A percentile compares a stretch with the other conserved stretches of the same genome.
Conservation (phyloP, 2,113 vertebrate genomes). For the Stigmatopora argus region DNA sequence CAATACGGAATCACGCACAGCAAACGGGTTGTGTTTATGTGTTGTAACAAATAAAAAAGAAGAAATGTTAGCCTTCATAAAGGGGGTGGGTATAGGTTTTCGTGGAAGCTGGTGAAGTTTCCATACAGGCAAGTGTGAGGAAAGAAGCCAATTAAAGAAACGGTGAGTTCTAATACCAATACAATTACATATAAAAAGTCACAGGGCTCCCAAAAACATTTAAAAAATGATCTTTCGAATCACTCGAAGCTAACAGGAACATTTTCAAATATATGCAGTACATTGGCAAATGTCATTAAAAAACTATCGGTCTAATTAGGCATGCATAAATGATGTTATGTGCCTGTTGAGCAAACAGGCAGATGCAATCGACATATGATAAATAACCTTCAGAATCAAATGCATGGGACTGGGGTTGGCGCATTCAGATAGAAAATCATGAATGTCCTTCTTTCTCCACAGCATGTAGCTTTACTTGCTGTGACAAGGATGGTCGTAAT, state of each 20-base stretch:
- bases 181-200: neutral
- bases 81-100: constrained; percentile 51
- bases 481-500: constrained; percentile 25
- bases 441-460: constrained; percentile 13
- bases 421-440: neutral
- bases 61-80: constrained; percentile 15
- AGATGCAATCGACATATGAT: neutral
- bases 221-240: neutral
- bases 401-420: neutral
- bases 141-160: constrained; percentile 36
- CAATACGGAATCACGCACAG: constrained; percentile 8
- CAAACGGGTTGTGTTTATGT: constrained; percentile 44
- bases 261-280: no score
- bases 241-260: neutral
- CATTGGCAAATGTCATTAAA: no score
- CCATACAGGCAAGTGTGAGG: constrained; percentile 44
- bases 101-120: constrained; percentile 56
- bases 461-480: constrained; percentile 35
- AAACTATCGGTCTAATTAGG: neutral
- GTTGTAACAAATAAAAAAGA: constrained; percentile 11
- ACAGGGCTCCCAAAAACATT: neutral
- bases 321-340: neutral
- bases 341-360: constrained; percentile 27
- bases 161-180: constrained; percentile 59
- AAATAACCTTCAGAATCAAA: neutral